A percentile compares a stretch with the other conserved stretches of the same genome.
These are phyloP conservation scores for Melanotaenia boesemani DNA, from an alignment of 2,797 vertebrate species.

Conservation along the genomic window DNA sequence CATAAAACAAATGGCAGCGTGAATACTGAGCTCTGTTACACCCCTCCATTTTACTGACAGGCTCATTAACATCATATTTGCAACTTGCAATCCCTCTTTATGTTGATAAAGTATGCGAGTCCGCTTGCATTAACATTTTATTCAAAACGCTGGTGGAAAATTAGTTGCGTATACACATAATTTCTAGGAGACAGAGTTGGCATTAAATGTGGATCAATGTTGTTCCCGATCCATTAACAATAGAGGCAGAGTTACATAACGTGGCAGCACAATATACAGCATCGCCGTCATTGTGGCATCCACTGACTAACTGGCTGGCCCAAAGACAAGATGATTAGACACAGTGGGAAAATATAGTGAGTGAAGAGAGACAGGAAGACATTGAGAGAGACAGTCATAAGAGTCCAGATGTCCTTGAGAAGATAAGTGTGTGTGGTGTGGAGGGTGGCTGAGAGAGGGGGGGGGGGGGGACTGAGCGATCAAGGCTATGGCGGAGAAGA, in stretches of 20 bases:
- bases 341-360: constrained; percentile 25
- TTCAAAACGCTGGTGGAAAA: not conserved
- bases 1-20: not conserved
- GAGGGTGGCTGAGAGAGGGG: constrained; percentile 25
- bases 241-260: constrained; percentile 38
- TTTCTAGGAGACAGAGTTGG: constrained; percentile 2
- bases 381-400: constrained; percentile 39
- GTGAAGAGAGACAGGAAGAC: constrained; percentile 35
- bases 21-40: not conserved
- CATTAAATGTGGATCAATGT: constrained; percentile 3
- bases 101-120: not conserved
- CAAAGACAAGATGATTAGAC: constrained; percentile 60
- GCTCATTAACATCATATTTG: not conserved
- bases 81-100: not conserved
- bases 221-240: constrained; percentile 34
- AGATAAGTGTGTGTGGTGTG: constrained; percentile 56
- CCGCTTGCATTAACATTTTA: not conserved
- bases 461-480: not conserved
- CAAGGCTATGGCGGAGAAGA: constrained; percentile 30
- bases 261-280: constrained; percentile 34
- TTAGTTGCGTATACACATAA: not conserved
- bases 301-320: constrained; percentile 46
- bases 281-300: constrained; percentile 32
- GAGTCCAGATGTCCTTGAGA: constrained; percentile 76
- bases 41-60: not conserved